phyloP scores from a whole-genome alignment of 2,797 vertebrate species.

The Antennarius maculatus region DNA sequence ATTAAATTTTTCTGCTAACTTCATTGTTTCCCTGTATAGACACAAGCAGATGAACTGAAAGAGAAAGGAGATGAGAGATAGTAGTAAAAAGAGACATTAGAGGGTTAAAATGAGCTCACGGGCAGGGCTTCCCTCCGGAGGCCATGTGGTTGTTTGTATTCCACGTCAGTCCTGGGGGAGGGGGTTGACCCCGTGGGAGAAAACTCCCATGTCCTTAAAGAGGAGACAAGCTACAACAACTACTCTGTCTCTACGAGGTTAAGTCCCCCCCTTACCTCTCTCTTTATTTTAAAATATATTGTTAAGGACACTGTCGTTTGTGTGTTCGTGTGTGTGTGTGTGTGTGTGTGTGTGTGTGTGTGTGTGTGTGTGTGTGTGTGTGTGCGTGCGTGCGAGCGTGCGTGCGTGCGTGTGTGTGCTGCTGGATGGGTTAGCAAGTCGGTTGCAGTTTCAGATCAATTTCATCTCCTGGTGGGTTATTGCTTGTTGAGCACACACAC shows the following conservation, averaged over 20 bases:
- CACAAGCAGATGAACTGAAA: conserved; percentile 14
- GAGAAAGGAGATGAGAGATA: conserved; percentile 28
- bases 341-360: too few species aligned
- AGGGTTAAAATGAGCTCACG: conserved; percentile 41
- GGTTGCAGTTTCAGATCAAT: conserved; percentile 37
- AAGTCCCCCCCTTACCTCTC: not conserved
- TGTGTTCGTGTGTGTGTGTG: too few species aligned
- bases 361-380: too few species aligned
- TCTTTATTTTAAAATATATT: not conserved
- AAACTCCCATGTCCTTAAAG: conserved; percentile 43
- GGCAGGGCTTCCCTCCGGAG: not conserved
- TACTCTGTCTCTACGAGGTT: conserved; percentile 2
- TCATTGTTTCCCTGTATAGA: not conserved
- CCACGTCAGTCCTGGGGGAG: conserved; percentile 29
- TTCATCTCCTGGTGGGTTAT: conserved; percentile 35
- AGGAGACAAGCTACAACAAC: conserved; percentile 29
- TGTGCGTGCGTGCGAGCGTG: too few species aligned
- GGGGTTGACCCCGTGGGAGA: conserved; percentile 46
- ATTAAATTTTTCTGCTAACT: not conserved
- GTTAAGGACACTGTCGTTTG: not conserved
- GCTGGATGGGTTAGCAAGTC: not conserved
- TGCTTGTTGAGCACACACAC: conserved; percentile 31
- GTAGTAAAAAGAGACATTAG: conserved; percentile 20
- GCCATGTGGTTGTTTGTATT: conserved; percentile 45
- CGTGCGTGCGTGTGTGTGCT: not conserved